A percentile compares a stretch with the other conserved stretches of the same genome.
These are phyloP conservation scores for Oxycera nigricornis DNA, from an alignment of 2,888 invertebrate genomes.

Conservation along the genomic window DNA sequence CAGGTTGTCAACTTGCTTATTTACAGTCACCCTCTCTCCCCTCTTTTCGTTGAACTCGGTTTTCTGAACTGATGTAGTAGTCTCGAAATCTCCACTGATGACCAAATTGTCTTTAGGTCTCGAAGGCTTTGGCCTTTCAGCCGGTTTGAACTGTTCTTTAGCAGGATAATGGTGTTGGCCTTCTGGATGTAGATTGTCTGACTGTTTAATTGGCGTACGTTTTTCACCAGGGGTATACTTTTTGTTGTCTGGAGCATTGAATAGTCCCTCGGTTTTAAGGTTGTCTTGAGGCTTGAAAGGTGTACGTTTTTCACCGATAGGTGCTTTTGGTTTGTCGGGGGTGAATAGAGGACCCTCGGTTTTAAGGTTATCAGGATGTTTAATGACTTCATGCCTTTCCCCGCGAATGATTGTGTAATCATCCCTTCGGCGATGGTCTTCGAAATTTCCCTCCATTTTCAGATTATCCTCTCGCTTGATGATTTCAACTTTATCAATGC, in stretches of 20 bases:
- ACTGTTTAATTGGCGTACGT: constrained; percentile 43
- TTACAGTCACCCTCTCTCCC: constrained; percentile 57
- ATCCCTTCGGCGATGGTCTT: constrained; percentile 62
- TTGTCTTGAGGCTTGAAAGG: constrained; percentile 66
- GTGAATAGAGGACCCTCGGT: constrained; percentile 68
- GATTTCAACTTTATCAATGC: constrained; percentile 68
- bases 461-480: constrained; percentile 72
- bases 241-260: constrained; percentile 58
- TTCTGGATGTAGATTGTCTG: constrained; percentile 62
- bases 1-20: constrained; percentile 57
- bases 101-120: constrained; percentile 68
- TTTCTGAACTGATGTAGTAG: constrained; percentile 43
- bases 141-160: constrained; percentile 59
- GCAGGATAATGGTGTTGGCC: constrained; percentile 50
- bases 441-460: constrained; percentile 72
- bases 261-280: constrained; percentile 64
- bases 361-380: constrained; percentile 65
- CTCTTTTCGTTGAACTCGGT: constrained; percentile 67
- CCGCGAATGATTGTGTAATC: constrained; percentile 67
- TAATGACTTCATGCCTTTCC: constrained; percentile 65
- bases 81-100: constrained; percentile 53
- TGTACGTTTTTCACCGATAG: constrained; percentile 64
- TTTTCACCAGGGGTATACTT: constrained; percentile 60
- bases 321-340: constrained; percentile 62
- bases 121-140: constrained; percentile 60